Evolutionary conservation across 1,140 invertebrate genomes (phyloP).

Genomic region (Phymastichus coffea): DNA sequence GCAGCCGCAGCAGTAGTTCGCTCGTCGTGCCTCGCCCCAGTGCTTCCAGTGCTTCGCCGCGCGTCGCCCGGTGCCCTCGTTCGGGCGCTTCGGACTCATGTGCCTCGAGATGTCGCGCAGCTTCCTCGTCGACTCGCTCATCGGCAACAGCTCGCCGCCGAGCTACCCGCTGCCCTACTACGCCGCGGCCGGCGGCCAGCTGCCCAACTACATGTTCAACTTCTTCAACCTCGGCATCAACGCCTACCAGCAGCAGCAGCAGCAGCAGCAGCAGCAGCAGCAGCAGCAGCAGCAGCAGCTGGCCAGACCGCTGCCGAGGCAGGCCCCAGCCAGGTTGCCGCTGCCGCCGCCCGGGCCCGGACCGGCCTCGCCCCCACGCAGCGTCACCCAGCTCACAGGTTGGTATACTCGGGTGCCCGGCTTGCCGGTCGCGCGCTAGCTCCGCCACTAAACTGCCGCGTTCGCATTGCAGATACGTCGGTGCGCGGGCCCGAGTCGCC

Average conservation of each 20-base stretch:
- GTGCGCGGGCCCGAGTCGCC: background rate
- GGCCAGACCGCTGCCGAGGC: conserved; percentile 40
- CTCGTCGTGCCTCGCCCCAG: no score
- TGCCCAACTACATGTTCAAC: conserved; percentile 53
- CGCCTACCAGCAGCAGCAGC: conserved; percentile 3
- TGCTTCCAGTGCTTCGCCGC: background rate
- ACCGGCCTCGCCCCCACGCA: conserved; percentile 44
- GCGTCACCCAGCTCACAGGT: no score
- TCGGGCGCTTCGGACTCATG: no score
- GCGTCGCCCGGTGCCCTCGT: background rate
- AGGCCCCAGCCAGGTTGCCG: conserved; percentile 39
- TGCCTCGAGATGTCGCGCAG: conserved; percentile 73
- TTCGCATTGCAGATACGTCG: background rate
- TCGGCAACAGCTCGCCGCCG: conserved; percentile 57
- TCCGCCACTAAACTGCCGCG: no score
- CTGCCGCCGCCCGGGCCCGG: conserved; percentile 40
- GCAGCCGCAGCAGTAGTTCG: conserved; percentile 30
- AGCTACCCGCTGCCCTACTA: conserved; percentile 49
- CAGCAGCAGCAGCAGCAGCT: conserved; percentile 32
- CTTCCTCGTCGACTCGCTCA: conserved; percentile 73
- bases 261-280: background rate
- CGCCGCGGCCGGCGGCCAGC: conserved; percentile 28
- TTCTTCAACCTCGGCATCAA: conserved; percentile 50
- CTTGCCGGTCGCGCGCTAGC: background rate
- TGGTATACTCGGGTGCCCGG: background rate